Percentiles rank a stretch among this genome's conserved stretches.
Evolutionary conservation across 64 coral and sea anemone genomes (phyloP).

Genomic region (Orbicella faveolata): DNA sequence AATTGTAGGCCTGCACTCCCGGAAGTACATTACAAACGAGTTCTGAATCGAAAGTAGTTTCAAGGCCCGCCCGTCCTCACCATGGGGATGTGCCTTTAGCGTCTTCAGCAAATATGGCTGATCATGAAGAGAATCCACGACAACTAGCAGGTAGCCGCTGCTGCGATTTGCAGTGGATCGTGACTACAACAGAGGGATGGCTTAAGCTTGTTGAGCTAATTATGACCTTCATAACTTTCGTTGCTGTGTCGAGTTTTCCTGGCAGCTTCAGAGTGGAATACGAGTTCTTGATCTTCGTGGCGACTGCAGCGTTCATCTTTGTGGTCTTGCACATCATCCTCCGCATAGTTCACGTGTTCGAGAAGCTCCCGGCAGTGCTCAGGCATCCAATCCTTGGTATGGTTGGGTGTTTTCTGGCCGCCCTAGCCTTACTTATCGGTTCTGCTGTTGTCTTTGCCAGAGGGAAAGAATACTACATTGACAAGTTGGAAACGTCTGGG

Average conservation of each 20-base stretch:
- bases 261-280: conserved; percentile 38
- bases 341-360: conserved; percentile 50
- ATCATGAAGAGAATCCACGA: neutral
- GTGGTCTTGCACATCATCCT: conserved; percentile 70
- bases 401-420: conserved; percentile 52
- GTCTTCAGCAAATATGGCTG: neutral
- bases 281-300: conserved; percentile 74
- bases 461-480: neutral
- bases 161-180: conserved; percentile 72
- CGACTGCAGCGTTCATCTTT: conserved; percentile 63
- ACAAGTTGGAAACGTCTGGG: conserved; percentile 17
- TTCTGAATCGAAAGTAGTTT: no score
- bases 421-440: conserved; percentile 48
- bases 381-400: conserved; percentile 57
- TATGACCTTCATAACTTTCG: conserved; percentile 73
- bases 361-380: conserved; percentile 60
- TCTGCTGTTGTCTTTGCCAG: conserved; percentile 51
- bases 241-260: conserved; percentile 35
- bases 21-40: no score
- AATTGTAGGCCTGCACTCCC: no score
- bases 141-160: conserved; percentile 6
- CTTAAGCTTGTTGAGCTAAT: conserved; percentile 72
- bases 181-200: conserved; percentile 77
- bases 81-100: no score
- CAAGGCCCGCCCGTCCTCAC: no score